Evolutionary conservation across 2,797 vertebrate species (phyloP).

Genomic region (Syngnathus acus): DNA sequence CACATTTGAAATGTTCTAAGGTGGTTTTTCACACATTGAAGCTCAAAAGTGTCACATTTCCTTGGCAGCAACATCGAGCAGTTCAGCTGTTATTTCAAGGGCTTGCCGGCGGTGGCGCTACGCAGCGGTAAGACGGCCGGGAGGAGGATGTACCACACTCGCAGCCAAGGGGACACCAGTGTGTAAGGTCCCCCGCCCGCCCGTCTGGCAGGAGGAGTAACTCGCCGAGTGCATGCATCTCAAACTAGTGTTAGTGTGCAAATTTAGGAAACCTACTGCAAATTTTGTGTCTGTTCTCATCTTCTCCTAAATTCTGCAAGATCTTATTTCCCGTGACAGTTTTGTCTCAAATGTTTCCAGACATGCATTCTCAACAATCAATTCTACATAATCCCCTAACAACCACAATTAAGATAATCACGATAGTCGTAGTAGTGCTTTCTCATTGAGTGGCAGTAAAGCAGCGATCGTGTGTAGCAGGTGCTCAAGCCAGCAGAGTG

Average conservation of each 20-base stretch:
- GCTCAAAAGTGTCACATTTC: constrained; percentile 6
- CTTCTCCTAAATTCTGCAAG: no score
- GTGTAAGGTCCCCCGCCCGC: constrained; percentile 79
- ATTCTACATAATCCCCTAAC: no score
- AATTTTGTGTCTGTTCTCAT: no score
- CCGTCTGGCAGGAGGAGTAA: constrained; percentile 35
- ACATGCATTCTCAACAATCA: no score
- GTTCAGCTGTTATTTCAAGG: constrained; percentile 99
- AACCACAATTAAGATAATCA: no score
- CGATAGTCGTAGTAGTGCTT: no score
- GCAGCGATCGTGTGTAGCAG: not conserved
- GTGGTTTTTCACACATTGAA: no score
- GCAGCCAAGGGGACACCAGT: constrained; percentile 93
- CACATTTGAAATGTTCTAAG: no score
- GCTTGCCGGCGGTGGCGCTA: constrained; percentile 89
- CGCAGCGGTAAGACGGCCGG: constrained; percentile 96
- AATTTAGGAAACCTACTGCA: no score
- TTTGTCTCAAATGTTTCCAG: no score
- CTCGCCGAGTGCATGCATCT: constrained; percentile 20
- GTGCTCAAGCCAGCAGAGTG: not conserved
- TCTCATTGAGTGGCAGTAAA: no score
- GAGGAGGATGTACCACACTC: constrained; percentile 92
- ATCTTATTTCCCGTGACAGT: no score
- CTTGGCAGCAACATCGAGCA: constrained; percentile 87
- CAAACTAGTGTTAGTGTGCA: not conserved